A percentile compares a stretch with the other conserved stretches of the same genome.
Evolutionary conservation across 2,888 invertebrate genomes (phyloP).

Genomic region (Drosophila acutilabella): DNA sequence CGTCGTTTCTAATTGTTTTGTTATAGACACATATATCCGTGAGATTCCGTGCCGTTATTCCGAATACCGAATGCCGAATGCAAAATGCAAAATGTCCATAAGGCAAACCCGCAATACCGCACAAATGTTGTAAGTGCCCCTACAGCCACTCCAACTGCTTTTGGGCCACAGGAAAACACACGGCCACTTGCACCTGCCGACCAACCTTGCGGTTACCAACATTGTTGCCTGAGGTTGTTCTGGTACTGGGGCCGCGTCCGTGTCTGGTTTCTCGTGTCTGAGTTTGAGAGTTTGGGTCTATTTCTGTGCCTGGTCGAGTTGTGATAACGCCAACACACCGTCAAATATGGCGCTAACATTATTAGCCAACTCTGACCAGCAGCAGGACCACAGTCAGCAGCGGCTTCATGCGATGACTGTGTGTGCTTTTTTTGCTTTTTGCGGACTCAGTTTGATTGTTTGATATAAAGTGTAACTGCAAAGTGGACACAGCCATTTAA

Average conservation of each 20-base stretch:
- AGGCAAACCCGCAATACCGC: slow-evolving; percentile 51
- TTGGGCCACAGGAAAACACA: slow-evolving; percentile 23
- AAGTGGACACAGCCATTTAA: slow-evolving; percentile 22
- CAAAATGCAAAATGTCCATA: slow-evolving; percentile 73
- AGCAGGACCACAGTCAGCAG: not conserved
- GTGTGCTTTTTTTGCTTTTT: slow-evolving; percentile 4
- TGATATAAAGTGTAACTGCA: slow-evolving; percentile 40
- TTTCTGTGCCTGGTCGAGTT: slow-evolving; percentile 35
- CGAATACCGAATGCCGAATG: slow-evolving; percentile 45
- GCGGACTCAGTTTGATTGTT: slow-evolving; percentile 32
- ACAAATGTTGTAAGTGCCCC: slow-evolving; percentile 71
- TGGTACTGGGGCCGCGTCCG: not conserved
- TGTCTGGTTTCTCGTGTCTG: not conserved
- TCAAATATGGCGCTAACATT: slow-evolving; percentile 75
- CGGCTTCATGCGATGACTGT: slow-evolving; percentile 14
- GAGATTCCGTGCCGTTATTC: slow-evolving; percentile 54
- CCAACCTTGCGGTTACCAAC: slow-evolving; percentile 61
- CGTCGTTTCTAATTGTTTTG: slow-evolving; percentile 76
- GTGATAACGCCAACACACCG: slow-evolving; percentile 67
- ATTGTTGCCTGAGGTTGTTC: slow-evolving; percentile 50
- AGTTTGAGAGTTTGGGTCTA: not conserved
- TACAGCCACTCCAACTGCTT: not conserved
- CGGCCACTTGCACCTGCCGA: slow-evolving; percentile 63
- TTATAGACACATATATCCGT: slow-evolving; percentile 81
- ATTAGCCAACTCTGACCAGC: slow-evolving; percentile 48